Percentiles rank a stretch among this genome's conserved stretches.
These are phyloP conservation scores for Calameuta pallipes DNA, from an alignment of 2,888 invertebrate genomes.

Conservation along the genomic window DNA sequence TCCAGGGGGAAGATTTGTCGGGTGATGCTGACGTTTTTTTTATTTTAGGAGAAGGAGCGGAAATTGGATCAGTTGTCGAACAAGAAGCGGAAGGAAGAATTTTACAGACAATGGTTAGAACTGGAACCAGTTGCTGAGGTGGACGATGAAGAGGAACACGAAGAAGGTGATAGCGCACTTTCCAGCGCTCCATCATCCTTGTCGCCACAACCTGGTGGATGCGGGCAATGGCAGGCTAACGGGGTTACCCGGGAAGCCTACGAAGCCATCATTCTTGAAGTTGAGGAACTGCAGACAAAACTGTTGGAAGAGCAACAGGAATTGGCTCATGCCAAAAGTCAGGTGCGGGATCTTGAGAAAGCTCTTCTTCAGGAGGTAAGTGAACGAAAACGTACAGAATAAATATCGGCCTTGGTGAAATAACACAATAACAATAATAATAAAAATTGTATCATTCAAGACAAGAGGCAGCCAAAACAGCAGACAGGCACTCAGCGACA, in stretches of 20 bases:
- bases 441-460: conserved; percentile 28
- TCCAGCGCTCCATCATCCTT: conserved; percentile 78
- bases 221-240: conserved; percentile 41
- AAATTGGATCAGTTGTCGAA: conserved; percentile 57
- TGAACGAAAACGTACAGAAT: conserved; percentile 7
- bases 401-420: background rate
- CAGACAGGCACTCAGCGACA: conserved; percentile 58
- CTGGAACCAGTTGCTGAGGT: conserved; percentile 60
- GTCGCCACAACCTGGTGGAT: conserved; percentile 73
- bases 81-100: conserved; percentile 57
- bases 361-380: conserved; percentile 65
- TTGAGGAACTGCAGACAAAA: conserved; percentile 52
- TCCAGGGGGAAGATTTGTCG: background rate
- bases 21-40: background rate
- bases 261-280: conserved; percentile 61
- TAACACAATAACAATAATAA: background rate
- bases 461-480: conserved; percentile 57
- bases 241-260: conserved; percentile 54
- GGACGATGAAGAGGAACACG: conserved; percentile 58
- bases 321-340: conserved; percentile 66
- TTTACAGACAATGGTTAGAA: conserved; percentile 58
- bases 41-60: conserved; percentile 53
- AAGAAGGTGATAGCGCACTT: conserved; percentile 76
- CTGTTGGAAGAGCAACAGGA: conserved; percentile 64
- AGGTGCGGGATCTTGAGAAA: conserved; percentile 68